Evolutionary conservation across 2,113 vertebrate species (phyloP).

Genomic region (Emydocephalus ijimae): DNA sequence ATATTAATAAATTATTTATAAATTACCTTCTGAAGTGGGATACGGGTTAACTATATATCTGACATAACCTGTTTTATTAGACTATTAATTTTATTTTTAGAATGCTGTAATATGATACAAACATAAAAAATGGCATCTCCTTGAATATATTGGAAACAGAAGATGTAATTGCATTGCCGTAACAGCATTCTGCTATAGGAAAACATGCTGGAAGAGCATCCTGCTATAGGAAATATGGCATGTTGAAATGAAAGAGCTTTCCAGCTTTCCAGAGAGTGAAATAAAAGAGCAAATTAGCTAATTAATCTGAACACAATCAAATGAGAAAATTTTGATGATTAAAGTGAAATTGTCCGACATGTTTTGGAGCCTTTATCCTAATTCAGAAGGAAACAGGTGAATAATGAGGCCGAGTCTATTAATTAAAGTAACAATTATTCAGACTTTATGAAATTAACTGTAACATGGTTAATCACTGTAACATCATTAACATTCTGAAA

Average conservation of each 20-base stretch:
- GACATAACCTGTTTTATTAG: background rate
- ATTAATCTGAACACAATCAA: background rate
- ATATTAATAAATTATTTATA: background rate
- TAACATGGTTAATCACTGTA: background rate
- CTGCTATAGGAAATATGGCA: background rate
- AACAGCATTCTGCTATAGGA: background rate
- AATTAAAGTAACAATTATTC: background rate
- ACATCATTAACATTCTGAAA: background rate
- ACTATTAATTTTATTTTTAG: background rate
- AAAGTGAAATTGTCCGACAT: background rate
- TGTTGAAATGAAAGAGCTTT: background rate
- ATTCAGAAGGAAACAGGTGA: background rate
- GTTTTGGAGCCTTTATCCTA: background rate
- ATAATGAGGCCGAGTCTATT: background rate
- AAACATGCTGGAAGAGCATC: background rate
- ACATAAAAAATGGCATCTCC: background rate
- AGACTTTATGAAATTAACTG: background rate
- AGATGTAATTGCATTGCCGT: background rate
- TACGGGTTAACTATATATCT: background rate
- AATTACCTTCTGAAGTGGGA: background rate
- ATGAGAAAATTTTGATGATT: background rate
- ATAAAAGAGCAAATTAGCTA: background rate
- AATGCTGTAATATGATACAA: background rate
- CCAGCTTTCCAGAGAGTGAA: background rate
- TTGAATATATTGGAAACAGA: background rate